Conservation (phyloP, 2,797 vertebrate genomes). For the Eremophila alpestris region DNA sequence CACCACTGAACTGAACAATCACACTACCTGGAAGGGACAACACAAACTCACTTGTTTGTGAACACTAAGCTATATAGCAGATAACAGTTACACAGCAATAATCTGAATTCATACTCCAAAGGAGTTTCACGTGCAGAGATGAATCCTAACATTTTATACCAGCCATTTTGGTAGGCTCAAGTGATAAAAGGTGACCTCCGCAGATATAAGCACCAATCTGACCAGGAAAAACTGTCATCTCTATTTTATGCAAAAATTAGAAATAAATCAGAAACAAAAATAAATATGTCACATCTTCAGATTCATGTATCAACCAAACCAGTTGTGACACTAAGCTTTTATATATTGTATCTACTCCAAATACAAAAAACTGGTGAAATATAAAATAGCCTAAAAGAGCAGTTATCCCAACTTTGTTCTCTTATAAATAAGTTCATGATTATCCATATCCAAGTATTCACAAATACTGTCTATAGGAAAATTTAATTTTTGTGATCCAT, state of each 20-base stretch:
- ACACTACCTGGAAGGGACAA: not conserved
- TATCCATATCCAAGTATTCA: not conserved
- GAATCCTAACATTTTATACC: not conserved
- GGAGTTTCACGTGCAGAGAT: not conserved
- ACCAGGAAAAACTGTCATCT: not conserved
- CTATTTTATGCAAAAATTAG: not conserved
- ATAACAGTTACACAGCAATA: not conserved
- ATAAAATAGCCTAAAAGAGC: not conserved
- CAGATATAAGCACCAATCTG: not conserved
- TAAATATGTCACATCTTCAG: not conserved
- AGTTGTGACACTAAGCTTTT: not conserved
- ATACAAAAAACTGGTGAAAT: not conserved
- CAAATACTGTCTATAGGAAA: not conserved
- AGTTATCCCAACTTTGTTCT: not conserved
- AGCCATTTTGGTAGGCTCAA: rapidly evolving
- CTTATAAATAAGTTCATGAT: not conserved
- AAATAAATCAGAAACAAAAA: not conserved
- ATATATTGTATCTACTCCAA: not conserved
- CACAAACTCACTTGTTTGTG: not conserved
- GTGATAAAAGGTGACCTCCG: not conserved
- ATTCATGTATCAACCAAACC: not conserved
- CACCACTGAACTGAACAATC: not conserved
- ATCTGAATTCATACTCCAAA: not conserved
- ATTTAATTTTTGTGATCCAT: not conserved
- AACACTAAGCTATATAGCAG: not conserved